Evolutionary conservation across 2,797 vertebrate species (phyloP).

Genomic region (Champsocephalus esox): DNA sequence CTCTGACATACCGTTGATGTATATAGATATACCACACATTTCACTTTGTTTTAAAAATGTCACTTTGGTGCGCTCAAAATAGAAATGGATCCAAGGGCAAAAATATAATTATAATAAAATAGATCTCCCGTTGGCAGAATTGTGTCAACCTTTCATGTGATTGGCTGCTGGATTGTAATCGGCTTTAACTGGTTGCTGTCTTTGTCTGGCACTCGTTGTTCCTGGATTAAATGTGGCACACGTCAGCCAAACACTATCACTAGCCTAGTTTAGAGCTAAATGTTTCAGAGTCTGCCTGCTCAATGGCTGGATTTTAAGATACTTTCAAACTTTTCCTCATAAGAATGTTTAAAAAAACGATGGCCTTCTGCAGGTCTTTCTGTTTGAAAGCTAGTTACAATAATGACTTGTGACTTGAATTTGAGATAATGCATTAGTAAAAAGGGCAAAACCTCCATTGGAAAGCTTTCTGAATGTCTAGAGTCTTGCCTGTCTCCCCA

Average conservation of each 20-base stretch:
- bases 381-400: slow-evolving; percentile 1
- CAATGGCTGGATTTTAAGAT: slow-evolving; percentile 1
- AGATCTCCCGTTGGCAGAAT: slow-evolving; percentile 12
- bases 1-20: slow-evolving; percentile 10
- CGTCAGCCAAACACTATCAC: slow-evolving; percentile 6
- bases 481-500: not conserved
- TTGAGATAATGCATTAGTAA: not conserved
- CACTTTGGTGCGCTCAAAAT: slow-evolving; percentile 19
- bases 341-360: slow-evolving; percentile 3
- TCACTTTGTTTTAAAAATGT: slow-evolving; percentile 2
- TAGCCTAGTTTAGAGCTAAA: not conserved
- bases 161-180: slow-evolving; percentile 54
- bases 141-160: slow-evolving; percentile 29
- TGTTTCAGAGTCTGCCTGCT: not conserved
- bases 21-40: not conserved
- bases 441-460: not conserved
- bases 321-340: not conserved
- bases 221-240: slow-evolving; percentile 20
- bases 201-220: slow-evolving; percentile 17
- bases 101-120: slow-evolving; percentile 24
- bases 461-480: not conserved
- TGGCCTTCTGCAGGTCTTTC: not conserved
- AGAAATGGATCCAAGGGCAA: slow-evolving; percentile 7
- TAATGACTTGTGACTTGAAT: not conserved
- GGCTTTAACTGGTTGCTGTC: slow-evolving; percentile 29